phyloP scores from a whole-genome alignment of 2,113 vertebrate genomes.

The Kryptolebias marmoratus region DNA sequence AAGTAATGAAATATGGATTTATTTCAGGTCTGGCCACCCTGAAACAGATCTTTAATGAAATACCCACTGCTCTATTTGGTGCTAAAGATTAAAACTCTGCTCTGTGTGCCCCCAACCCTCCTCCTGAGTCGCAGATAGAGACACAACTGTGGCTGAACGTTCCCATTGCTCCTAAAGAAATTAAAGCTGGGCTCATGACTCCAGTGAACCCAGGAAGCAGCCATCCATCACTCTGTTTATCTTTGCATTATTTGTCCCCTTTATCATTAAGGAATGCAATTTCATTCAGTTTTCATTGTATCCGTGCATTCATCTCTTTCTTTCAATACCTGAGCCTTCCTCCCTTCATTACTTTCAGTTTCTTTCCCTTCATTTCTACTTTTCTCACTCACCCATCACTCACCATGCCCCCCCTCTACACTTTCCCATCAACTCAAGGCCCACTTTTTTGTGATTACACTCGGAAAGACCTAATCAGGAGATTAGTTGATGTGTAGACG shows the following conservation, averaged over 20 bases:
- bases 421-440: conserved; percentile 37
- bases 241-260: conserved; percentile 48
- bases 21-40: conserved; percentile 69
- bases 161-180: conserved; percentile 43
- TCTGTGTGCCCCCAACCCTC: conserved; percentile 36
- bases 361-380: conserved; percentile 33
- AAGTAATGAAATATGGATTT: conserved; percentile 84
- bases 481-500: conserved; percentile 24
- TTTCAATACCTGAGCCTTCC: conserved; percentile 21
- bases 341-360: conserved; percentile 9
- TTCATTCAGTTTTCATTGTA: conserved; percentile 33
- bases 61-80: conserved; percentile 72
- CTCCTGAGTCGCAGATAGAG: conserved; percentile 6
- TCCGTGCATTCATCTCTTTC: conserved; percentile 41
- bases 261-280: conserved; percentile 35
- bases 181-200: conserved; percentile 51
- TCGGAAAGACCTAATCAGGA: conserved; percentile 44
- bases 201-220: conserved; percentile 45
- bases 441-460: conserved; percentile 49
- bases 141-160: conserved; percentile 17
- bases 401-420: neutral
- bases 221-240: conserved; percentile 59
- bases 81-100: conserved; percentile 74
- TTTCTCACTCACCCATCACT: conserved; percentile 44
- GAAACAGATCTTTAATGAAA: conserved; percentile 82